phyloP scores from a whole-genome alignment of 2,888 invertebrate genomes.

The Drosophila anomelani region DNA sequence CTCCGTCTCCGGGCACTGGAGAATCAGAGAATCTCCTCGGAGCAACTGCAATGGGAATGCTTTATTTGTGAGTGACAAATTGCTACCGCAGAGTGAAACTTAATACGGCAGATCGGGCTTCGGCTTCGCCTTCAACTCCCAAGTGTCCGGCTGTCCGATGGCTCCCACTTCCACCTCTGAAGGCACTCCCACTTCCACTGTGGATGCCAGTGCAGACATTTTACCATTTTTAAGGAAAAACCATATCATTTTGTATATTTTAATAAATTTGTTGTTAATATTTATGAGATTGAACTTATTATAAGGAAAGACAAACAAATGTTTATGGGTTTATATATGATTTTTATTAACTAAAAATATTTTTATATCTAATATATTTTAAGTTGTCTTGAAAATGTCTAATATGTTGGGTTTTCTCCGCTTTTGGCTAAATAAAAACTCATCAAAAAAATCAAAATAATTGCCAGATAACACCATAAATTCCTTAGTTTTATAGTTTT shows the following conservation, averaged over 20 bases:
- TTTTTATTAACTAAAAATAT: not conserved
- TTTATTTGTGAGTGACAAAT: slow-evolving; percentile 67
- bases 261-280: not conserved
- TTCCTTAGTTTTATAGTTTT: not conserved
- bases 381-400: not conserved
- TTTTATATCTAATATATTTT: not conserved
- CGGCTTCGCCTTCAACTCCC: slow-evolving; percentile 8
- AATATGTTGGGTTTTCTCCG: not conserved
- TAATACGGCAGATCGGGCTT: slow-evolving; percentile 43
- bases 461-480: not conserved
- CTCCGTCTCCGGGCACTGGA: slow-evolving; percentile 12
- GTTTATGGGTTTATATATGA: not conserved
- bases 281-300: not conserved
- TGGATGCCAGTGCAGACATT: slow-evolving; percentile 1
- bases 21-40: slow-evolving; percentile 30
- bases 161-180: slow-evolving; percentile 19
- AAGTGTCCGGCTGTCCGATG: slow-evolving; percentile 19
- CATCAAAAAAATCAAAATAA: not conserved
- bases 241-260: not conserved
- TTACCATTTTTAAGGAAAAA: not conserved
- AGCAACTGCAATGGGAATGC: slow-evolving; percentile 15
- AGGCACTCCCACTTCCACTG: slow-evolving; percentile 19
- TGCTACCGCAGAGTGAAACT: slow-evolving; percentile 56
- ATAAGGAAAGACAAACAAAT: not conserved
- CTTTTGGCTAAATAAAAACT: not conserved